Base-by-base conservation (phyloP, 2,113 vertebrate genomes). In the Phaethornis superciliosus region DNA sequence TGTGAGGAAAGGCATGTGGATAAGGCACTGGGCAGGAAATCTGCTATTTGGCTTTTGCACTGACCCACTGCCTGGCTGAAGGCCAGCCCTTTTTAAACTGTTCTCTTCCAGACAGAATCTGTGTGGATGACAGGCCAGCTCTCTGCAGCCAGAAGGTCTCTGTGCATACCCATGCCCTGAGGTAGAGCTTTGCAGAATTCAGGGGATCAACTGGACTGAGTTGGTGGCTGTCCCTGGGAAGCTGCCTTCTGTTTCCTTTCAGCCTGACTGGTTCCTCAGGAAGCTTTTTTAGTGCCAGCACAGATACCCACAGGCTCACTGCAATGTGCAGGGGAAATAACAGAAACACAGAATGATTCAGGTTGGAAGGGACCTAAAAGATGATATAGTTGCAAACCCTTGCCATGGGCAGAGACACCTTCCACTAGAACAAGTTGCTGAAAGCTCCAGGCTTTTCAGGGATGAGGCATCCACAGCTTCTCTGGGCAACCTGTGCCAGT, bases 21-120 rank as follows among this genome's bases (percentile, higher is more conserved):
- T 87, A 76, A 76, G 58, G 68, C 71, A 80, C 27, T 42, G 16
- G 56, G 68, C 67, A 93, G 96, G 91, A 95, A 86, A 93, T 93
- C 85, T 95, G 95, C 64, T 81, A 27, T 35, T 80, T 89, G 93
- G 64, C 94, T 97, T 95, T 88, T 91, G 72, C 60, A 37, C 35
- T 27, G 56, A 64, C 64, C 68, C 0, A 0, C 51, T 77, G 62
- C 4, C 55, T 77, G 87, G 63, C 32, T 46, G 20, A 24, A 74
- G 68, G 64, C 52, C 76, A 85, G 59, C 33, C 18, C 17, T 54
- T 1, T 65, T 85, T 77, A 33, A 74, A 15, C 63, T 37, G 30
- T 42, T 37, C 27, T 44, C 35, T 70, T 59, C 27, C 82, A 63
- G 68, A 19, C 71, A 47, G 68, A 19, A 19, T 15, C 47, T 0